Evolutionary conservation across 2,888 invertebrate species (phyloP), one percentile per base, ranked within the genome.

Genomic region (Leucania comma): DNA sequence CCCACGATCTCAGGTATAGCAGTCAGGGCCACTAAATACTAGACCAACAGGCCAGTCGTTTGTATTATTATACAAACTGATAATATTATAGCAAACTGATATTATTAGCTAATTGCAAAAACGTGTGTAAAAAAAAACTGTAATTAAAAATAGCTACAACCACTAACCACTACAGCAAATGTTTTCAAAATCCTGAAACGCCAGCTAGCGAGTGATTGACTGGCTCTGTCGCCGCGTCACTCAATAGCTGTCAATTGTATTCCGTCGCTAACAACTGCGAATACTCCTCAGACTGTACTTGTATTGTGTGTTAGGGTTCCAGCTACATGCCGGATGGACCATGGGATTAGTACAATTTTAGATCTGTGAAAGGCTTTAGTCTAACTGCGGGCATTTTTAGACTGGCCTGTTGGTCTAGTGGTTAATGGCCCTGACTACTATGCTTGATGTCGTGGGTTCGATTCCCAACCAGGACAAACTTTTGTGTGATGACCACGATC

Each of bases 181-280:
- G 17, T 59, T 68, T 56, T 24, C 12, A n/a, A 50, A 50, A 48
- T 57, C 24, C 17, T 24, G 48, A 42, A 57, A 65, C 38, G 22
- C 48, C 20, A 50, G n/a, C 20, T 20, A 14, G 5, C 22, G 22
- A 38, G n/a, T 75, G 75, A 80, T 56, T 68, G 80, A 56, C 68
- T 10, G 57, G n/a, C 8, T 48, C 26, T 26, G 38, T 63, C 22
- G 20, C 32, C 12, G 32, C 62, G 80, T 60, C 75, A 77, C 56
- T 35, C 42, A 14, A 38, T 20, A n/a, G 22, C 60, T 80, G 76
- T 64, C 80, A 75, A 54, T 80, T 53, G 56, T 60, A 69, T 77
- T 75, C 60, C 77, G 8, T 50, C 32, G 35, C 42, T 80, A 80
- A 75, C 64, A 61, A 68, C 56, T 35, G 10, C 1, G 22, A 53